phyloP scores from a whole-genome alignment of 2,888 invertebrate genomes.

The Hirtodrosophila duncani region DNA sequence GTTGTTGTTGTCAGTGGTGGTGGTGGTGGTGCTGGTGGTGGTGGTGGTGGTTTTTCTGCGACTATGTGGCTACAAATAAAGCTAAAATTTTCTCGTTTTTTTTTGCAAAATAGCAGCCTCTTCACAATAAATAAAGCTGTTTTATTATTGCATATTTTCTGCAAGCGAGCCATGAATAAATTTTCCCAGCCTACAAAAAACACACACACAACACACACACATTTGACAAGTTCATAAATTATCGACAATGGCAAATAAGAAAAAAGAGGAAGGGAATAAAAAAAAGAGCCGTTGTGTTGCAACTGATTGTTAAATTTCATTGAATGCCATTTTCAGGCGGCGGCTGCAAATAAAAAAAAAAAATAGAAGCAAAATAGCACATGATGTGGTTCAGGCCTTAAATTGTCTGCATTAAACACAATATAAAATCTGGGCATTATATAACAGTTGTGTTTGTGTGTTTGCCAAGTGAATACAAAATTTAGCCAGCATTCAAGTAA shows the following conservation, averaged over 20 bases:
- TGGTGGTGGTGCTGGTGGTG: background rate
- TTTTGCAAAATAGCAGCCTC: too few species aligned
- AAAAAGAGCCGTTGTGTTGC: too few species aligned
- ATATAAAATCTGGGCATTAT: constrained; percentile 15
- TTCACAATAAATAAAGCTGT: constrained; percentile 47
- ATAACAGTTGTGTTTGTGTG: background rate
- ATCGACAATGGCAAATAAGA: constrained; percentile 23
- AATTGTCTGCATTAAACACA: constrained; percentile 28
- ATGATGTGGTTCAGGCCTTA: too few species aligned
- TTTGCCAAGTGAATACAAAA: too few species aligned
- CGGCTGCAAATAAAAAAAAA: background rate
- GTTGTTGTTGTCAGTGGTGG: too few species aligned
- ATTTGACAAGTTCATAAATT: constrained; percentile 53
- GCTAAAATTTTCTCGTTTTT: constrained; percentile 31
- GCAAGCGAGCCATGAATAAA: constrained; percentile 39
- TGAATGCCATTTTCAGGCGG: background rate
- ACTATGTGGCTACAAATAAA: constrained; percentile 22
- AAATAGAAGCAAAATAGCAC: too few species aligned
- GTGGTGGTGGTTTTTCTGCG: constrained; percentile 11
- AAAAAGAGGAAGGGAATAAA: background rate
- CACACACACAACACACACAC: constrained; percentile 1
- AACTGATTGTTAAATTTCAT: constrained; percentile 39
- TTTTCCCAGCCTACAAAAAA: constrained; percentile 36
- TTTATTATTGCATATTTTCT: constrained; percentile 44
- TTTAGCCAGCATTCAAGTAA: too few species aligned